Base-by-base conservation (phyloP, 1,140 invertebrate genomes). In the Plectrocnemia conspersa region DNA sequence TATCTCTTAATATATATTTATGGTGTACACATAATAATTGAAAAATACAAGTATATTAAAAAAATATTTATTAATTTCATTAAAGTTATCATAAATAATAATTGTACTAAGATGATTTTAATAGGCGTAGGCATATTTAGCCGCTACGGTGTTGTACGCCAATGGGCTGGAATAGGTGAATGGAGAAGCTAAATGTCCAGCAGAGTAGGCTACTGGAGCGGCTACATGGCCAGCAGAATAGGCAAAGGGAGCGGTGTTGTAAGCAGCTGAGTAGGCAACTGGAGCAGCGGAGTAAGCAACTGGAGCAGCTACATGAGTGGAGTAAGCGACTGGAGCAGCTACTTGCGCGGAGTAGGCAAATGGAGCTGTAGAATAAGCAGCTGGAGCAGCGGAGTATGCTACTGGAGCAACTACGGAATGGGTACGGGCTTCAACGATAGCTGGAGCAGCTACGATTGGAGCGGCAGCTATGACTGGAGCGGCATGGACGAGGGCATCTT, bases 401-500 rank as follows among this genome's bases (percentile, higher is more conserved):
- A 78, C 79, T 48, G 80, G 80, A 22, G 80, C 68, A 11, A 79
- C 66, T 63, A 80, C 78, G 13, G 77, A 75, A 7, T 74, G 70
- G 63, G 78, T 80, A 3, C 25, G 4, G 59, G 78, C 77, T 3
- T 79, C 78, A 4, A 48, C 47, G 11, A 44, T 22, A 29, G 45
- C 22, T 24, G 55, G 24, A 25, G 58, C 23, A 18, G 58, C 54
- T 5, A 46, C 38, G 72, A 68, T 23, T 78, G 74, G 29, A 73
- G 66, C 5, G 58, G 57, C 41, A 16, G 61, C 62, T 21, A 54
- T 40, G 41, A 48, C 27, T 7, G 49, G 53, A 29, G 52, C 55
- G 22, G 50, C 49, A 45, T 33, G 40, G 47, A 53, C 48, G 29
- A 56, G 44, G 36, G 58, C 54, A 52, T 61, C 58, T 48, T 54